Conservation (phyloP, 2,888 invertebrate species). For the Invenusta paracnida region DNA sequence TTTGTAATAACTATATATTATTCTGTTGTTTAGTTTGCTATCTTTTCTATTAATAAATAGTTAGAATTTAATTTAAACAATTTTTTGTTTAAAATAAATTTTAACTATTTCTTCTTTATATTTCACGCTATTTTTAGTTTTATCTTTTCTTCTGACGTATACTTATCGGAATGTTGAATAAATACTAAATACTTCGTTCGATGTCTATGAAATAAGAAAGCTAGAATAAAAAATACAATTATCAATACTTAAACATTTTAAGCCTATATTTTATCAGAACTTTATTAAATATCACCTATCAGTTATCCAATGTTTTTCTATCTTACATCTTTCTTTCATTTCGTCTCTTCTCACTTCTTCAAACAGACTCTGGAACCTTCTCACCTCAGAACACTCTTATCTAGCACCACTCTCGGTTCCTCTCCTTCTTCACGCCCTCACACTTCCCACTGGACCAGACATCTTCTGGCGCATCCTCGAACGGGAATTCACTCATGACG, state of each 20-base stretch:
- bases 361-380: conserved; percentile 81
- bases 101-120: background rate
- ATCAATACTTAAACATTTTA: background rate
- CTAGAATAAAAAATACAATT: no score
- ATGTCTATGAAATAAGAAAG: no score
- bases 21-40: background rate
- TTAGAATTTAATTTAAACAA: background rate
- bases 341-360: background rate
- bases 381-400: conserved; percentile 85
- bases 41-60: conserved; percentile 23
- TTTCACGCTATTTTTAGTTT: background rate
- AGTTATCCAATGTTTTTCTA: background rate
- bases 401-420: conserved; percentile 87
- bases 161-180: no score
- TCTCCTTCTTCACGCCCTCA: conserved; percentile 85
- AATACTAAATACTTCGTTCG: no score
- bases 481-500: conserved; percentile 79
- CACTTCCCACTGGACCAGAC: conserved; percentile 84
- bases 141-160: no score
- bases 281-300: background rate
- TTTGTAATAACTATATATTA: conserved; percentile 54
- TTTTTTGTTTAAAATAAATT: background rate
- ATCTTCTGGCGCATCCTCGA: conserved; percentile 92
- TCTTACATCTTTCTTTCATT: background rate
- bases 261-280: background rate